Base-by-base conservation (phyloP, 2,888 invertebrate species). In the Lasiommata megera region DNA sequence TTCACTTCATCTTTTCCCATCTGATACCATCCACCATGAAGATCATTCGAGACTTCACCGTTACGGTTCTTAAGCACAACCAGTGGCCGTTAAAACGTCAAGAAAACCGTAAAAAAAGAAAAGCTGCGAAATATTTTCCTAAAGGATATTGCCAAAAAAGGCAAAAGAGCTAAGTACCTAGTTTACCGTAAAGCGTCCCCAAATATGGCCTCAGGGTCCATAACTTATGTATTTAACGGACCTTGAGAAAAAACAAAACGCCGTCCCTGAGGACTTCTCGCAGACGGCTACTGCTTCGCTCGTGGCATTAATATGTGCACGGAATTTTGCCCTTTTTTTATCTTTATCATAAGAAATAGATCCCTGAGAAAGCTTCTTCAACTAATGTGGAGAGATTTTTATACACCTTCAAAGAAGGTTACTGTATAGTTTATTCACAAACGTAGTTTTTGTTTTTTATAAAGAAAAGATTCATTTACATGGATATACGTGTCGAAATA, bases 351-450 rank as follows among this genome's bases (percentile, higher is more conserved):
- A 41, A 1, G 9, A 41, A 12, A 7, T 11, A 31, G 1, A 16
- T 31, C 31, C 14, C 31, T 18, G 41, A 31, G 8, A 28, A 38
- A n/a, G 8, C 23, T 31, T 11, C 7, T 23, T 16, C 14, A 41
- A 52, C 11, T 11, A 9, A 28, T 9, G 8, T 7, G n/a, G 6
- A 6, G 18, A 14, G 14, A 28, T 23, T 29, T 17, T 29, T 43
- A 43, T 58, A 41, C 51, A 36, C 31, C 34, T 60, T 48, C 37
- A 12, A 44, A 52, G 56, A 41, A 38, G 28, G 48, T 16, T 31
- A 16, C 40, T 38, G 53, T 54, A 63, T 63, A 61, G 36, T 56
- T 61, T 63, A 63, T 63, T 63, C 56, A 61, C 54, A 56, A 54
- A 58, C 60, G 55, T 60, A 58, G 52, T 51, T 56, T 52, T 46